Evolutionary conservation across 2,888 invertebrate genomes (phyloP).

Genomic region (Athalia rosae): DNA sequence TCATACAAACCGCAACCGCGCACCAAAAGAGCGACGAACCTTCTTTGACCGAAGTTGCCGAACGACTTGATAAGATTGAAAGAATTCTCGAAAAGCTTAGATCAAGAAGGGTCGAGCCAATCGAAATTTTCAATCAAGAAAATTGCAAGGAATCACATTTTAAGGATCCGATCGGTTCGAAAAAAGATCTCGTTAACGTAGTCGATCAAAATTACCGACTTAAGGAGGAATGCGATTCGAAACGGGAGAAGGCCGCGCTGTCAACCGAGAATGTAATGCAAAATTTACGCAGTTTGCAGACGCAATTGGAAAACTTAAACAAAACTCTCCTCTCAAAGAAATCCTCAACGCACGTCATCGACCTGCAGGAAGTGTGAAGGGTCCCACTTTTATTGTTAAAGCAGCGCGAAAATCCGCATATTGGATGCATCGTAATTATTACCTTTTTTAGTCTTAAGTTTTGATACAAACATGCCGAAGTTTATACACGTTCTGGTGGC

Average conservation of each 20-base stretch:
- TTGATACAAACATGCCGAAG: too few relatives aligned
- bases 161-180: not conserved
- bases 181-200: conserved; percentile 1
- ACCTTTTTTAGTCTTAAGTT: too few relatives aligned
- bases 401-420: not conserved
- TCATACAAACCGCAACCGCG: conserved; percentile 61
- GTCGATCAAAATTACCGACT: conserved; percentile 9
- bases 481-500: too few relatives aligned
- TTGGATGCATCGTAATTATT: too few relatives aligned
- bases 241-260: not conserved
- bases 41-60: conserved; percentile 2
- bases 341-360: conserved; percentile 14
- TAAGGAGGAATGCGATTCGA: conserved; percentile 1
- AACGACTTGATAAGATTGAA: conserved; percentile 24
- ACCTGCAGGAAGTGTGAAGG: conserved; percentile 10
- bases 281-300: conserved; percentile 12
- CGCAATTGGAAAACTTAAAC: conserved; percentile 9
- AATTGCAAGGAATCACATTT: not conserved
- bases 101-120: not conserved
- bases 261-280: not conserved
- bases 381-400: not conserved
- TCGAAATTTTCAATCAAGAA: conserved; percentile 6
- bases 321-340: not conserved
- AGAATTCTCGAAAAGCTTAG: not conserved
- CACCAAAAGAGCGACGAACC: conserved; percentile 17